Base-by-base conservation (phyloP, 2,888 invertebrate species). In the Torymus aiolomorphi region DNA sequence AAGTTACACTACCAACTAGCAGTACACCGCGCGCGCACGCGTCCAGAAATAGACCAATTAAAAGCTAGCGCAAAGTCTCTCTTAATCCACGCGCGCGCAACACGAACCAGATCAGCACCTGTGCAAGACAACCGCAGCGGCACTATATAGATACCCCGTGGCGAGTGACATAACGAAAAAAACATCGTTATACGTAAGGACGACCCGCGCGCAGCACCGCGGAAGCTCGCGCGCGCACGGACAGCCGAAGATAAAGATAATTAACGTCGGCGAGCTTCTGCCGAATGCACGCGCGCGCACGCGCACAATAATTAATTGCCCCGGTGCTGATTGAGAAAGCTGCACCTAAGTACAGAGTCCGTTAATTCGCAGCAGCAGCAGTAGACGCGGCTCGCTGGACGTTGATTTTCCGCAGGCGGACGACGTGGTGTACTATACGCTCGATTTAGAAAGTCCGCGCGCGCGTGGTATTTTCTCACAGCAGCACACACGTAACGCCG, bases 361-460 rank as follows among this genome's bases (percentile, higher is more conserved):
- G 69, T 76, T 76, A 72, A 73, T 80, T 73, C 62, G 42, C 8
- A 42, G 42, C 49, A 70, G 18, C 14, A 54, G 62, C 42, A 31
- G 31, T 5, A 31, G 42, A 42, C 42, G 42, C 42, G 42, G 42
- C 42, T 31, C 1, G 8, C 42, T 76, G 83, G 80, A 75, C 74
- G 82, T 83, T 84, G 83, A 84, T 82, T 82, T 82, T 82, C 80
- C 76, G 69, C 73, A 83, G 81, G 80, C 77, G 82, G 80, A 82
- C 82, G 78, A 80, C 63, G 71, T 65, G 78, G 20, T 62, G 67
- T 20, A 10, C 20, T 42, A 8, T 42, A 42, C 42, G 73, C 81
- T 76, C 82, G 78, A 83, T 83, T 84, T 83, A 84, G 81, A 84
- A 84, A 83, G 84, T 83, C 82, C 78, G 78, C 75, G 31, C 20